A percentile compares a stretch with the other conserved stretches of the same genome.
These are phyloP conservation scores for Crax fasciolata DNA, from an alignment of 2,797 vertebrate genomes.

Conservation along the genomic window DNA sequence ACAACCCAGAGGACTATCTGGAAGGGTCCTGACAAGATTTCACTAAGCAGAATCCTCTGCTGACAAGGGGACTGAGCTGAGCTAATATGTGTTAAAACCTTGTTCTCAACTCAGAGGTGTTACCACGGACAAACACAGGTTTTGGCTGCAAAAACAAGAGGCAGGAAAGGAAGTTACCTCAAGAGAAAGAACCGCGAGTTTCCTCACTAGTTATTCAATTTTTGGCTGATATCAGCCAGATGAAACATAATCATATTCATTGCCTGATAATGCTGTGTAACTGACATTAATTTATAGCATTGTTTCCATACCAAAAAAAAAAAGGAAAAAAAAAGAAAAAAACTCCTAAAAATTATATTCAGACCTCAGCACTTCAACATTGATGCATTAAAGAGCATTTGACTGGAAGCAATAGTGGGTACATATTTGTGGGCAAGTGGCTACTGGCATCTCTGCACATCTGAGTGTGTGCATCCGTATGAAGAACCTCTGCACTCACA, in stretches of 20 bases:
- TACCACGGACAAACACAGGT: not conserved
- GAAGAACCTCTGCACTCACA: not conserved
- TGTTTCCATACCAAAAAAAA: not conserved
- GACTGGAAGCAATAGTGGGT: not conserved
- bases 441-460: not conserved
- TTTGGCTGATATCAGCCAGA: not conserved
- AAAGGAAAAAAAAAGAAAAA: not conserved
- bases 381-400: not conserved
- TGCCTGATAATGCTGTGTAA: not conserved
- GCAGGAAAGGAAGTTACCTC: not conserved
- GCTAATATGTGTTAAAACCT: not conserved
- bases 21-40: not conserved
- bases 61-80: not conserved
- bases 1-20: not conserved
- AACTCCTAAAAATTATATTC: not conserved
- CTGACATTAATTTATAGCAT: not conserved
- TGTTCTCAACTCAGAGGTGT: not conserved
- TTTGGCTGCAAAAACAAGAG: slow-evolving; percentile 30
- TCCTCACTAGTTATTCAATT: not conserved
- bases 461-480: not conserved
- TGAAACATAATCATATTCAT: not conserved
- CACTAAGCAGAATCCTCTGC: not conserved
- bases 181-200: not conserved
- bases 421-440: fast-evolving
- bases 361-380: not conserved